Percentiles rank a stretch among this genome's conserved stretches.
phyloP scores from a whole-genome alignment of 1,140 invertebrate species.

The Penaeus indicus region DNA sequence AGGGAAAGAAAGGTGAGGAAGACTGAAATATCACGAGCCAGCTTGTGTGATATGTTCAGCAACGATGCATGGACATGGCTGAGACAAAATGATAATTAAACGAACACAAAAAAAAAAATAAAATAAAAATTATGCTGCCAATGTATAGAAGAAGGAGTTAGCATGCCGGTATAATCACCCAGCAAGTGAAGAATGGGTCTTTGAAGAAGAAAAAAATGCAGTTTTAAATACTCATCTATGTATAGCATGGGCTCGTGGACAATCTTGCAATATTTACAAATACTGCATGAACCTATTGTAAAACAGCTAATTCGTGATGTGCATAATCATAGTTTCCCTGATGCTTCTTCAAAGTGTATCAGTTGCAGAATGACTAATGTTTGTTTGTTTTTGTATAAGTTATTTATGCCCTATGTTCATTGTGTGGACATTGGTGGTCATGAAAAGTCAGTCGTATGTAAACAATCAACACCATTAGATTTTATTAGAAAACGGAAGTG shows the following conservation, averaged over 20 bases:
- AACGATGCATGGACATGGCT: conserved; percentile 18
- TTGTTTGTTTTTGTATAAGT: background rate
- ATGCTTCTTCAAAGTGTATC: background rate
- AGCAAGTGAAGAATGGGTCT: no score
- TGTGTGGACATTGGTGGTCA: background rate
- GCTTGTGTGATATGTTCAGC: conserved; percentile 84
- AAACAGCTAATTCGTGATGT: conserved; percentile 25
- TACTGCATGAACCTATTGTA: conserved; percentile 45
- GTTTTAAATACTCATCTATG: background rate
- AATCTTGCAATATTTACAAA: conserved; percentile 15
- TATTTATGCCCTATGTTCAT: background rate
- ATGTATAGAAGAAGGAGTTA: background rate
- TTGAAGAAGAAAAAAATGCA: no score
- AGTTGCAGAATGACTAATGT: no score
- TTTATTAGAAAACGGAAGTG: background rate
- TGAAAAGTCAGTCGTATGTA: no score
- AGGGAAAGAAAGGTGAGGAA: conserved; percentile 84
- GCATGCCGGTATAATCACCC: background rate
- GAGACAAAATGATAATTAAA: background rate
- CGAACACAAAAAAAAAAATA: background rate
- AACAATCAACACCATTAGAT: no score
- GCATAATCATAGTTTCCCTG: conserved; percentile 19
- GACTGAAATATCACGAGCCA: conserved; percentile 80
- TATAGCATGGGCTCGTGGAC: background rate
- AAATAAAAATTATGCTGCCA: no score